Base-by-base conservation (phyloP, 2,888 invertebrate genomes). In the Aspidiotus destructor region DNA sequence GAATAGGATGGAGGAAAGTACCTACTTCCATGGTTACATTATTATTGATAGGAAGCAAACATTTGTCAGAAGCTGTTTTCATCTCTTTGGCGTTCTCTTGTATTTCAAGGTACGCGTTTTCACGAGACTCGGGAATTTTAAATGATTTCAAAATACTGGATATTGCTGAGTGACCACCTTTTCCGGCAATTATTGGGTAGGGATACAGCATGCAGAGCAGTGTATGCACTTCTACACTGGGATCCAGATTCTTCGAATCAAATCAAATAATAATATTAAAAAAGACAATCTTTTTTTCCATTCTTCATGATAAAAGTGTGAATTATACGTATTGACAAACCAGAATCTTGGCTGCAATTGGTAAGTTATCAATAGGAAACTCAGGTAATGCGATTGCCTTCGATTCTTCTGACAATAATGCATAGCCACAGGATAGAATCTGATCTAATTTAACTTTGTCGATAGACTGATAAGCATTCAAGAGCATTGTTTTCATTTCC, bases 301-400 rank as follows among this genome's bases (percentile, higher is more conserved):
- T 60, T 40, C 40, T 60, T 60, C 40, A 40, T 10, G 7, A 28
- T 9, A 9, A 54, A 54, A 13, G 17, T 13, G 9, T 13, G n/a
- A 54, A 54, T 2, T 13, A 52, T 52, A n/a, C 44, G 8, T 41
- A 28, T 67, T 69, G 65, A 74, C 76, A 78, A 79, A 84, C 90
- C 83, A 91, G 74, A 71, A 92, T 83, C 71, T 80, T 77, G 6
- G 86, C 87, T 42, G 86, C 85, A 7, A 82, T 76, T 0, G 80
- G 78, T 62, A 95, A 77, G 78, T 86, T 91, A 75, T 93, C 92
- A 1, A 93, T 77, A 0, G 97, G 96, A 77, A 96, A 95, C 79
- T 95, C 92, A 0, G 94, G 94, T 69, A 97, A 78, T 68, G 86
- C 87, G 69, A 92, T 80, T 70, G 79, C 76, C 7, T 79, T 76